These are phyloP conservation scores for Gallinago solitaria DNA, from an alignment of 2,797 vertebrate species.

Conservation along the genomic window DNA sequence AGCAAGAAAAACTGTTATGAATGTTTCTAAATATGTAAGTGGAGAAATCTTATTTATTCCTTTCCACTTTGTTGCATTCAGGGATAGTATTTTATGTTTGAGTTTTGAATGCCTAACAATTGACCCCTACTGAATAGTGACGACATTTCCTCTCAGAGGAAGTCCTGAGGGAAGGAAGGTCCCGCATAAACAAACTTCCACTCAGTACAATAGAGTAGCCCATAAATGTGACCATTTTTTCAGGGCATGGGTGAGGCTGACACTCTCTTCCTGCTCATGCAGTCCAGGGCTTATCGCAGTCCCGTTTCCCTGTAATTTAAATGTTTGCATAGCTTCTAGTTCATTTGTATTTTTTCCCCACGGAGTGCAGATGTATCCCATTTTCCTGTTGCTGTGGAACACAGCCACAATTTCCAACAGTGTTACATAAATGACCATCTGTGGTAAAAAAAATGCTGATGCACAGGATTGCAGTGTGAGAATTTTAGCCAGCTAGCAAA, in stretches of 20 bases:
- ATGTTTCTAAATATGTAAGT: slow-evolving; percentile 18
- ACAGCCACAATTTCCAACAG: slow-evolving; percentile 45
- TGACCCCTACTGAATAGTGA: slow-evolving; percentile 58
- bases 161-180: slow-evolving; percentile 73
- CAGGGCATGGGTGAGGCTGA: slow-evolving; percentile 65
- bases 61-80: slow-evolving; percentile 38
- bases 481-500: slow-evolving; percentile 33
- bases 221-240: slow-evolving; percentile 70
- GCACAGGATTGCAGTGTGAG: slow-evolving; percentile 9
- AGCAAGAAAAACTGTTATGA: neutral
- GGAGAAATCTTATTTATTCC: slow-evolving; percentile 38
- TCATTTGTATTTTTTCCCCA: slow-evolving; percentile 59
- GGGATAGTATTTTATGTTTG: slow-evolving; percentile 45
- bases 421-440: slow-evolving; percentile 66
- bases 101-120: slow-evolving; percentile 65
- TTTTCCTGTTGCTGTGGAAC: slow-evolving; percentile 77
- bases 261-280: slow-evolving; percentile 63
- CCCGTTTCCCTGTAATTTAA: slow-evolving; percentile 68
- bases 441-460: slow-evolving; percentile 45
- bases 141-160: slow-evolving; percentile 69
- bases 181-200: slow-evolving; percentile 67
- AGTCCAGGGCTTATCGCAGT: slow-evolving; percentile 59
- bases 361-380: slow-evolving; percentile 71
- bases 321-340: slow-evolving; percentile 58
- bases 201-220: slow-evolving; percentile 58